Percentiles rank a stretch among this genome's conserved stretches.
phyloP scores from a whole-genome alignment of 2,888 invertebrate genomes.

The Lithophane socia region DNA sequence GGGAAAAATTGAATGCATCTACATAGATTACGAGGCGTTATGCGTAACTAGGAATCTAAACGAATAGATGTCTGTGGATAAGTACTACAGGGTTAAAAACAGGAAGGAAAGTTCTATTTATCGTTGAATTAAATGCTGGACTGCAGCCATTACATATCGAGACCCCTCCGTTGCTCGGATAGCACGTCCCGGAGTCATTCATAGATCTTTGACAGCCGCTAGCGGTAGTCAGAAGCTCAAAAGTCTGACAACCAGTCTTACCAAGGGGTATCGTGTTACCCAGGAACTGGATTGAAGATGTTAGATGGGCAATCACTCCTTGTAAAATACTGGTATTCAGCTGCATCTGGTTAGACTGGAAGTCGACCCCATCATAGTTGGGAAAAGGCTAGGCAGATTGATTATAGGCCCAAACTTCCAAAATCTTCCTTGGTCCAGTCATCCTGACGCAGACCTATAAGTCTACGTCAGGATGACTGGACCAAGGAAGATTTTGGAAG shows the following conservation, averaged over 20 bases:
- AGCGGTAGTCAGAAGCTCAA: neutral
- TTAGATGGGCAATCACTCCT: neutral
- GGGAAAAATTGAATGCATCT: conserved; percentile 58
- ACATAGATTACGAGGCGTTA: conserved; percentile 37
- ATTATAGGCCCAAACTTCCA: no score
- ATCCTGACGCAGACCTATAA: no score
- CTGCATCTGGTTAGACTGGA: neutral
- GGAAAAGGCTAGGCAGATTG: neutral
- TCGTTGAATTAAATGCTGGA: neutral
- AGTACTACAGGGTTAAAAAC: neutral
- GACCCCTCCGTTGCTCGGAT: neutral
- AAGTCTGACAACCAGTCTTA: neutral
- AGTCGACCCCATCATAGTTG: neutral
- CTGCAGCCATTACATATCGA: neutral
- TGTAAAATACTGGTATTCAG: neutral
- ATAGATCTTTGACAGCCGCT: neutral
- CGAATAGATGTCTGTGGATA: neutral
- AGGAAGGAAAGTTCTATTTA: neutral
- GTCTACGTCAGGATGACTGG: no score
- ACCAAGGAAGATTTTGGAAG: no score
- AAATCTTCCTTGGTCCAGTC: no score
- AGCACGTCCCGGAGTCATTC: neutral
- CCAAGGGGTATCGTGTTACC: neutral
- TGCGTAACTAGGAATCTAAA: conserved; percentile 10
- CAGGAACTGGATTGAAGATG: neutral